phyloP scores from a whole-genome alignment of 2,113 vertebrate species.

The Centrocercus urophasianus region DNA sequence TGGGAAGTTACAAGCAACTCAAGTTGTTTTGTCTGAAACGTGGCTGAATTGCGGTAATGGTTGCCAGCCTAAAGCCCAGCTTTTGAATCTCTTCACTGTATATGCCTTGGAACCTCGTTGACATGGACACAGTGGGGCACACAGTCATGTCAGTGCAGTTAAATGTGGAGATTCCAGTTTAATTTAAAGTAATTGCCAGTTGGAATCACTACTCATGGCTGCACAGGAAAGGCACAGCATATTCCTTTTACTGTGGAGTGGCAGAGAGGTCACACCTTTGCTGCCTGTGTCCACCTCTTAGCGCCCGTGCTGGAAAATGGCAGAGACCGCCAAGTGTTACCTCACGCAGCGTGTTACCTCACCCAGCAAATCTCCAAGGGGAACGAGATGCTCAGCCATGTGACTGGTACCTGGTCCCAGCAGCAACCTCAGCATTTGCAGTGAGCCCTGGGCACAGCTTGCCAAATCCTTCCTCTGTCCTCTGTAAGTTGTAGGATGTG shows the following conservation, averaged over 20 bases:
- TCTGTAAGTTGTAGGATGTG: not conserved
- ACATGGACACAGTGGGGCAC: not conserved
- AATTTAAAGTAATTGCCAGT: not conserved
- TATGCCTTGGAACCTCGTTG: slow-evolving; percentile 7
- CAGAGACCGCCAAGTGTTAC: not conserved
- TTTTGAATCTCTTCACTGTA: slow-evolving; percentile 21
- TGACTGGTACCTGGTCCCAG: not conserved
- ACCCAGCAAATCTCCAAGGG: not conserved
- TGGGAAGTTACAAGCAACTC: not conserved
- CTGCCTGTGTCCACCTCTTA: not conserved
- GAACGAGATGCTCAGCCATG: not conserved
- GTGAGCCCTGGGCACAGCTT: not conserved
- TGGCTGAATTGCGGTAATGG: not conserved
- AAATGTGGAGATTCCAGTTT: not conserved
- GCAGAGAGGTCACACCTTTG: not conserved
- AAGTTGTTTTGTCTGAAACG: not conserved
- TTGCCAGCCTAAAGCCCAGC: slow-evolving; percentile 12
- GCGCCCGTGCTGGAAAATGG: not conserved
- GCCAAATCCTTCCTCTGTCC: not conserved
- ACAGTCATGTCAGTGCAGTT: not conserved
- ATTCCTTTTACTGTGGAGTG: not conserved
- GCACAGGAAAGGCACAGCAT: not conserved
- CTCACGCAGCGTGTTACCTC: not conserved
- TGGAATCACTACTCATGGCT: not conserved
- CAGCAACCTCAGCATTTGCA: not conserved